Evolutionary conservation across 2,797 vertebrate genomes (phyloP).

Genomic region (Euthynnus affinis): DNA sequence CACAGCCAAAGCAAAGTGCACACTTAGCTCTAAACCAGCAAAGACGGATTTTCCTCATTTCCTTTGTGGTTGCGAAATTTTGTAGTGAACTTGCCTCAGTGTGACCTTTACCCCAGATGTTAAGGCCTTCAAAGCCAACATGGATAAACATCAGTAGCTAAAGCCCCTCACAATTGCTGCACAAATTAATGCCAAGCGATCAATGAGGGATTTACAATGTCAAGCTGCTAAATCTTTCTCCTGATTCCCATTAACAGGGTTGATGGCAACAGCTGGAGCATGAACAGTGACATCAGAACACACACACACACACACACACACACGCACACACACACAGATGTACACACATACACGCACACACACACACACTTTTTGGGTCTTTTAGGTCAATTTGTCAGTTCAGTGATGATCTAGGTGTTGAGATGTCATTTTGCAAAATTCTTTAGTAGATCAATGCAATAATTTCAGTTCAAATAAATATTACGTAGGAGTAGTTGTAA

Average conservation of each 20-base stretch:
- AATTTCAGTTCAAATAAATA: no score
- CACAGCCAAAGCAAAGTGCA: slow-evolving; percentile 8
- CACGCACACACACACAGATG: not conserved
- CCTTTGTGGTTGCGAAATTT: slow-evolving; percentile 44
- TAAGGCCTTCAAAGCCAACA: slow-evolving; percentile 72
- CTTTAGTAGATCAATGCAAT: not conserved
- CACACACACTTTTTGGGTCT: not conserved
- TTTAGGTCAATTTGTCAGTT: slow-evolving; percentile 7
- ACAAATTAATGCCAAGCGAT: slow-evolving; percentile 68
- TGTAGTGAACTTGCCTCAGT: slow-evolving; percentile 51
- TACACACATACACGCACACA: not conserved
- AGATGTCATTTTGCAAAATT: not conserved
- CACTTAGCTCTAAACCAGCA: slow-evolving; percentile 38
- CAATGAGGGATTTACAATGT: slow-evolving; percentile 78
- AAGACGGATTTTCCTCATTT: slow-evolving; percentile 55
- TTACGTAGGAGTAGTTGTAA: no score
- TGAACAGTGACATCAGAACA: slow-evolving; percentile 23
- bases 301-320: not conserved
- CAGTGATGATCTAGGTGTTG: not conserved
- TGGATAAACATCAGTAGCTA: slow-evolving; percentile 71
- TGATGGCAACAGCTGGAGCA: slow-evolving; percentile 50
- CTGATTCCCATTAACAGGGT: slow-evolving; percentile 58
- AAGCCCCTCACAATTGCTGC: slow-evolving; percentile 53
- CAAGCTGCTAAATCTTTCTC: slow-evolving; percentile 66
- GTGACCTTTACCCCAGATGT: slow-evolving; percentile 77